Conservation (phyloP, 2,113 vertebrate genomes). For the Fukomys damarensis region DNA sequence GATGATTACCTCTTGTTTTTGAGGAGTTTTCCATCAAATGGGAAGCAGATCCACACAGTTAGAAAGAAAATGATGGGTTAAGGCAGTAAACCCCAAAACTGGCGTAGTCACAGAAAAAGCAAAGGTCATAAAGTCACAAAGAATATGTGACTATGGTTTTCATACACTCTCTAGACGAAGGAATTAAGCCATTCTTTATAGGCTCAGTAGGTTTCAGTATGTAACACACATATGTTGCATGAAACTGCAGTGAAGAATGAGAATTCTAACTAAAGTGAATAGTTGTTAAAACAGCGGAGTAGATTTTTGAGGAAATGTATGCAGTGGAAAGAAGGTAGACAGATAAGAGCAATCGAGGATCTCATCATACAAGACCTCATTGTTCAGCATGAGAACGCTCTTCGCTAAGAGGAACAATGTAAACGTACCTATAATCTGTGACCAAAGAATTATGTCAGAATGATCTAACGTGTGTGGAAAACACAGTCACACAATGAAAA, state of each 20-base stretch:
- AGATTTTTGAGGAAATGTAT: not conserved
- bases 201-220: not conserved
- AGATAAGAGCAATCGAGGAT: not conserved
- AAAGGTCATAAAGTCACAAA: not conserved
- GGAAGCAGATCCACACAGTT: not conserved
- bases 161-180: not conserved
- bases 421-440: not conserved
- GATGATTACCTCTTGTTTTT: not conserved
- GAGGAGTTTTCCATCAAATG: not conserved
- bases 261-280: not conserved
- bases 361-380: not conserved
- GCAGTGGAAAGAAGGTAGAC: not conserved
- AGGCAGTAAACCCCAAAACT: not conserved
- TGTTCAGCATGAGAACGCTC: not conserved
- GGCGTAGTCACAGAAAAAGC: not conserved
- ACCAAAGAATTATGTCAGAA: not conserved
- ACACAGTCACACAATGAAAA: not conserved
- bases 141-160: not conserved
- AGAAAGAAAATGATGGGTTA: not conserved
- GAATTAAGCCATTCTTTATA: not conserved
- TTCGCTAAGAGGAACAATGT: not conserved
- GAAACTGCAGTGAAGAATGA: not conserved
- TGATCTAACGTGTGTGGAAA: not conserved
- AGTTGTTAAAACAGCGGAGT: not conserved
- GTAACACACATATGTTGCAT: not conserved